These are phyloP conservation scores for Hypanus sabinus DNA, from an alignment of 2,113 vertebrate genomes.

Conservation along the genomic window DNA sequence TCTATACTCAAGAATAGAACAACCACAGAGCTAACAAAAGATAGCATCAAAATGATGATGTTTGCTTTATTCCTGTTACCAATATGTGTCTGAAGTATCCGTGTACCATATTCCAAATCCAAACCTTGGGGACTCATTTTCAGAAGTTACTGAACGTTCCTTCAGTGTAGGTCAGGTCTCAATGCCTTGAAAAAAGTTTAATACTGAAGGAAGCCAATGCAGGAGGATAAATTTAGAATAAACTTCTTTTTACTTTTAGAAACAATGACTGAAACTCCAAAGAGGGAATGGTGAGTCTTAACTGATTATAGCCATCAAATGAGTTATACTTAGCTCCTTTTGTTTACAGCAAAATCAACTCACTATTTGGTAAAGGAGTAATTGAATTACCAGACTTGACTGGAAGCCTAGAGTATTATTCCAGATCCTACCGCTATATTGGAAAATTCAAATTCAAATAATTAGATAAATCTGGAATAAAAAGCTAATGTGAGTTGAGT, in stretches of 20 bases:
- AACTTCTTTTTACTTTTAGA: not conserved
- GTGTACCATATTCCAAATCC: not conserved
- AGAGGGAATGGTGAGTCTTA: not conserved
- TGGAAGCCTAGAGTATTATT: no score
- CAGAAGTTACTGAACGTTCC: not conserved
- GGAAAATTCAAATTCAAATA: no score
- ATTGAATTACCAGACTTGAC: no score
- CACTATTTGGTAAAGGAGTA: not conserved
- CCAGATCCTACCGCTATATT: no score
- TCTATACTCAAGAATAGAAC: no score
- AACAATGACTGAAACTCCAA: not conserved
- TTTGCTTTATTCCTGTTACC: not conserved
- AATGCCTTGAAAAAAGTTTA: not conserved
- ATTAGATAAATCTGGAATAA: no score
- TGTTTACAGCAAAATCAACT: not conserved
- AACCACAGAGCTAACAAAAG: not conserved
- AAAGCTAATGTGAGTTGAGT: no score
- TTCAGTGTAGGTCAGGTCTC: not conserved
- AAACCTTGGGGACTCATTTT: not conserved
- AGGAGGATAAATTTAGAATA: not conserved
- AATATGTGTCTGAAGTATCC: not conserved
- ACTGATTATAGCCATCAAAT: not conserved
- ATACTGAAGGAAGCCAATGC: not conserved
- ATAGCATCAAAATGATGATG: not conserved
- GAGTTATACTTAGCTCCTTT: not conserved